A percentile compares a stretch with the other conserved stretches of the same genome.
These are phyloP conservation scores for Strigamia crassipes DNA, from an alignment of 2,888 invertebrate species.

Conservation along the genomic window DNA sequence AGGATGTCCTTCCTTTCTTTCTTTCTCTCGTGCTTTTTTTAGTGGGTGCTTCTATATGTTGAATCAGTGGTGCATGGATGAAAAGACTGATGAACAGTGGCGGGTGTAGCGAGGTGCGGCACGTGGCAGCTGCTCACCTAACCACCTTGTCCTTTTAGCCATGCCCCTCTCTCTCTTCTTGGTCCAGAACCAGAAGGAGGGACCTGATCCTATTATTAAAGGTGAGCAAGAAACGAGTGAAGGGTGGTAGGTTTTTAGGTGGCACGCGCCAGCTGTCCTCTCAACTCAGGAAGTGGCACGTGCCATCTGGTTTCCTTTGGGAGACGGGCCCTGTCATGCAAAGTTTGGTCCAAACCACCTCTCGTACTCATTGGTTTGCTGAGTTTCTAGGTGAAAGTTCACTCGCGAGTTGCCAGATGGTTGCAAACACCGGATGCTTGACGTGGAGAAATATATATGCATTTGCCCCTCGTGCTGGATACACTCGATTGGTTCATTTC, in stretches of 20 bases:
- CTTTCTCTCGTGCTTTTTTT: background rate
- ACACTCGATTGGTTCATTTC: background rate
- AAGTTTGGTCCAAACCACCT: background rate
- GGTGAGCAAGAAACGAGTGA: slow-evolving; percentile 23
- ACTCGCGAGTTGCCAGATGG: background rate
- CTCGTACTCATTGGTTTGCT: background rate
- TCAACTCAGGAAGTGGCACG: slow-evolving; percentile 40
- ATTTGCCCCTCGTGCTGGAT: no score
- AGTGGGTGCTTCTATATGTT: slow-evolving; percentile 8
- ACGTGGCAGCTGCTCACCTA: slow-evolving; percentile 42
- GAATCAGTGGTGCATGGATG: slow-evolving; percentile 26
- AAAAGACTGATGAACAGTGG: slow-evolving; percentile 35
- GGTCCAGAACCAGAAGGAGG: slow-evolving; percentile 33
- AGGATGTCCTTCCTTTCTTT: background rate
- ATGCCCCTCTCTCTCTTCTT: slow-evolving; percentile 41
- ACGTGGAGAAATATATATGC: background rate
- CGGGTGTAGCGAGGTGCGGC: slow-evolving; percentile 38
- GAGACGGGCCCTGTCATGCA: slow-evolving; percentile 24
- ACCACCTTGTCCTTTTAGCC: slow-evolving; percentile 34
- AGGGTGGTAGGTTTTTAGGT: slow-evolving; percentile 14
- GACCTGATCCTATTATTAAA: slow-evolving; percentile 42
- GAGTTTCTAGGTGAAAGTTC: background rate
- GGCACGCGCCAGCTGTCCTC: slow-evolving; percentile 39
- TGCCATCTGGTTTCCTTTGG: slow-evolving; percentile 35
- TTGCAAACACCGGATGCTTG: slow-evolving; percentile 30